Conservation (phyloP, 1,140 invertebrate species). For the Agrilus planipennis region DNA sequence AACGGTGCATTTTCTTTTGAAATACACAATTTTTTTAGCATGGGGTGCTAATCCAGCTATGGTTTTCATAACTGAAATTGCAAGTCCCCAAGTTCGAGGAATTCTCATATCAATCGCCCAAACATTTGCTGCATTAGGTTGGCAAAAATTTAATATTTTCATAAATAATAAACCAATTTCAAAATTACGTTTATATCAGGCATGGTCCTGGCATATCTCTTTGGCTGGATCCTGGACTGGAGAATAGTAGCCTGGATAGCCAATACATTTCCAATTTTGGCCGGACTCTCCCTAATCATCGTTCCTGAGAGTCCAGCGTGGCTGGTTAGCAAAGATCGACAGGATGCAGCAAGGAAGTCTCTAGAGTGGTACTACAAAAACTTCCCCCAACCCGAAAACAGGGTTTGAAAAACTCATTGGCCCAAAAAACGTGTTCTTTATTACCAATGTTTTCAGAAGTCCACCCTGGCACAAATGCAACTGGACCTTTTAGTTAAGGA, state of each 20-base stretch:
- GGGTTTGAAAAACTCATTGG: constrained; percentile 13
- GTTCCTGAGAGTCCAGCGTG: constrained; percentile 59
- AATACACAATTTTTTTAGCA: no score
- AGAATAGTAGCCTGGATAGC: constrained; percentile 41
- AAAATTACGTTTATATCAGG: constrained; percentile 29
- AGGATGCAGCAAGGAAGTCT: constrained; percentile 40
- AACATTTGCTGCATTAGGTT: constrained; percentile 41
- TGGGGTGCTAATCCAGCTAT: constrained; percentile 44
- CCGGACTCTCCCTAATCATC: constrained; percentile 41
- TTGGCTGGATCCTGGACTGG: constrained; percentile 49
- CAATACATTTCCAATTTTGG: constrained; percentile 41
- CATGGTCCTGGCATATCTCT: constrained; percentile 45
- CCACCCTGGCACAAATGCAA: constrained; percentile 28
- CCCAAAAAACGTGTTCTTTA: neutral
- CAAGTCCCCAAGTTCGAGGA: constrained; percentile 43
- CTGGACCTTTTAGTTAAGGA: constrained; percentile 35
- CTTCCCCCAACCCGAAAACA: constrained; percentile 29
- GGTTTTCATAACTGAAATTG: constrained; percentile 50
- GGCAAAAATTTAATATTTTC: constrained; percentile 4
- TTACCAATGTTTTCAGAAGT: neutral
- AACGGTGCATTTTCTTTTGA: no score
- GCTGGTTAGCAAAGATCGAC: constrained; percentile 43
- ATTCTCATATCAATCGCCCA: constrained; percentile 42
- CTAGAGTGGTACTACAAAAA: constrained; percentile 37
- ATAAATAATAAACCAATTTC: neutral